Conservation (phyloP, 2,888 invertebrate species). For the Cephus pygmeus region DNA sequence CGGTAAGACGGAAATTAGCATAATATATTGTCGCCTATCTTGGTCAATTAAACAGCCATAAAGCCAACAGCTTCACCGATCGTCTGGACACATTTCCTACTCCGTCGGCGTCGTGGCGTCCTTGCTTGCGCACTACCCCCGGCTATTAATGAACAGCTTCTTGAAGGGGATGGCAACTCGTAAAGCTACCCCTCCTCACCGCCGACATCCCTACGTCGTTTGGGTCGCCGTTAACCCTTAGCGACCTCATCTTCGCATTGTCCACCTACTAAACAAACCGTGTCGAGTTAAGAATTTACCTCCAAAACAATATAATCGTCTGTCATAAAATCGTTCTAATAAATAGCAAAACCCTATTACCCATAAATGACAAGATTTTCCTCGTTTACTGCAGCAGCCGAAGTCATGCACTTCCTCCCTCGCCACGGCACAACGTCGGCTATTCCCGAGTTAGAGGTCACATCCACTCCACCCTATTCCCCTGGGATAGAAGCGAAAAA, state of each 20-base stretch:
- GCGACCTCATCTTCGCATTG: not conserved
- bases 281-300: not conserved
- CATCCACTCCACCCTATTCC: slow-evolving; percentile 26
- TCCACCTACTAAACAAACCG: not conserved
- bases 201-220: not conserved
- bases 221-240: not conserved
- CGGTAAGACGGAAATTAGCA: slow-evolving; percentile 42
- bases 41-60: slow-evolving; percentile 51
- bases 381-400: not conserved
- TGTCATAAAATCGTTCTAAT: not conserved
- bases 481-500: slow-evolving; percentile 57
- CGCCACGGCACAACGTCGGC: not conserved
- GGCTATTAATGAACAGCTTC: slow-evolving; percentile 53
- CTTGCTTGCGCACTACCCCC: slow-evolving; percentile 1
- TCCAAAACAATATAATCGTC: not conserved
- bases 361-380: not conserved
- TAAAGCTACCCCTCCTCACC: slow-evolving; percentile 50
- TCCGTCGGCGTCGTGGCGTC: slow-evolving; percentile 31
- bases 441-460: not conserved
- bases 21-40: slow-evolving; percentile 52
- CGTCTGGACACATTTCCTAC: slow-evolving; percentile 37
- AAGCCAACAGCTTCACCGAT: slow-evolving; percentile 45
- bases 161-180: slow-evolving; percentile 47
- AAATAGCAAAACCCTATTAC: not conserved
- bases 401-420: not conserved